Conservation (phyloP, 2,797 vertebrate genomes). For the Iguana delicatissima region DNA sequence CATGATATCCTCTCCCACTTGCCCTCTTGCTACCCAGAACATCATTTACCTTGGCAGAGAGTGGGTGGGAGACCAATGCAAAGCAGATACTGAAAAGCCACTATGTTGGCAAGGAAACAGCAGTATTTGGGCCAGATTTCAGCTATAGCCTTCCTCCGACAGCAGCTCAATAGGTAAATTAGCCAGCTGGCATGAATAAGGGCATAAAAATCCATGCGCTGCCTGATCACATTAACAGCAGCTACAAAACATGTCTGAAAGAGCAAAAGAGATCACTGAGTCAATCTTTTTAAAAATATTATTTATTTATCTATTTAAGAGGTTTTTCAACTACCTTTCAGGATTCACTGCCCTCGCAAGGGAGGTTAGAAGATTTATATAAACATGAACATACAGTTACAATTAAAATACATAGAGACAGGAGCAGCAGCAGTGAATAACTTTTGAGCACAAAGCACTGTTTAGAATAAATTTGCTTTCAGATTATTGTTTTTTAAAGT, state of each 20-base stretch:
- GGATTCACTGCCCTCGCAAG: neutral
- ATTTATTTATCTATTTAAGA: neutral
- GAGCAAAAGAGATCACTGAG: neutral
- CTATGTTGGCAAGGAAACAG: slow-evolving; percentile 82
- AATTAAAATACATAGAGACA: neutral
- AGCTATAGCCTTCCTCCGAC: slow-evolving; percentile 84
- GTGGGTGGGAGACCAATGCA: slow-evolving; percentile 84
- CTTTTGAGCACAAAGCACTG: neutral
- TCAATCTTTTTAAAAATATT: neutral
- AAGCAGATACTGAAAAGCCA: slow-evolving; percentile 84
- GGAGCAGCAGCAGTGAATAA: neutral
- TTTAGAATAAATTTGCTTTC: neutral
- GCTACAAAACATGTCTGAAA: slow-evolving; percentile 82
- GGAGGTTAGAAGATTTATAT: neutral
- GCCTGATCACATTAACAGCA: slow-evolving; percentile 81
- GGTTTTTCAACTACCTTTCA: neutral
- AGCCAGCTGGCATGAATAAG: slow-evolving; percentile 80
- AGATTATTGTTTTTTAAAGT: neutral
- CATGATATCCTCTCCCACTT: neutral
- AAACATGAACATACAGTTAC: neutral
- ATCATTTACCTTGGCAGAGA: slow-evolving; percentile 79
- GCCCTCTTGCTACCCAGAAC: neutral
- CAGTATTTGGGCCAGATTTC: slow-evolving; percentile 86
- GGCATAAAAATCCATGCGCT: slow-evolving; percentile 83
- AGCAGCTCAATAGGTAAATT: slow-evolving; percentile 77